These are phyloP conservation scores for Cynopterus brachyotis DNA, from an alignment of 2,113 vertebrate genomes.

Conservation along the genomic window DNA sequence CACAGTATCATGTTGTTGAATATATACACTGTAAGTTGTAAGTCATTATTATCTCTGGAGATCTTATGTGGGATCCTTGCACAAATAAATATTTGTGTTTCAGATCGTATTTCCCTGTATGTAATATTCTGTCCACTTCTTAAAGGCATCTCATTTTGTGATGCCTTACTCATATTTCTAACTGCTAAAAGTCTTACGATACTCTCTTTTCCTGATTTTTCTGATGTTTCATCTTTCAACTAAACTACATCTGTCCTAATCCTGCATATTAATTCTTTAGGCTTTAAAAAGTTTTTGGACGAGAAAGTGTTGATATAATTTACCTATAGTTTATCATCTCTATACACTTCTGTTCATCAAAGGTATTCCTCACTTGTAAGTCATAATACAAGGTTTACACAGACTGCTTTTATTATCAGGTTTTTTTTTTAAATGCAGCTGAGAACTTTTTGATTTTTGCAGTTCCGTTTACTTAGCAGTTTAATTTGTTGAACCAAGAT, in stretches of 20 bases:
- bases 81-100: background rate
- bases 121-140: background rate
- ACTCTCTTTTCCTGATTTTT: background rate
- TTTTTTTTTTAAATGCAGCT: background rate
- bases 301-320: background rate
- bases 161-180: background rate
- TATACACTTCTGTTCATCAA: background rate
- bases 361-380: background rate
- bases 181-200: background rate
- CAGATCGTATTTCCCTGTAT: background rate
- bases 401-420: background rate
- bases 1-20: background rate
- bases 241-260: background rate
- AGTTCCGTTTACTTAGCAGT: slow-evolving; percentile 54
- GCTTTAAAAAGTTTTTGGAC: background rate
- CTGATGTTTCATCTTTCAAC: background rate
- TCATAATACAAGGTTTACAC: background rate
- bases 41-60: background rate
- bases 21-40: background rate
- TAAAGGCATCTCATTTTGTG: background rate
- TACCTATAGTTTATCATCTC: background rate
- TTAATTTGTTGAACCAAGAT: slow-evolving; percentile 44
- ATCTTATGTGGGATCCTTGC: background rate
- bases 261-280: background rate
- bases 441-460: slow-evolving; percentile 11